A percentile compares a stretch with the other conserved stretches of the same genome.
These are phyloP conservation scores for Berghia stephanieae DNA, from an alignment of 1,140 invertebrate genomes.

Conservation along the genomic window DNA sequence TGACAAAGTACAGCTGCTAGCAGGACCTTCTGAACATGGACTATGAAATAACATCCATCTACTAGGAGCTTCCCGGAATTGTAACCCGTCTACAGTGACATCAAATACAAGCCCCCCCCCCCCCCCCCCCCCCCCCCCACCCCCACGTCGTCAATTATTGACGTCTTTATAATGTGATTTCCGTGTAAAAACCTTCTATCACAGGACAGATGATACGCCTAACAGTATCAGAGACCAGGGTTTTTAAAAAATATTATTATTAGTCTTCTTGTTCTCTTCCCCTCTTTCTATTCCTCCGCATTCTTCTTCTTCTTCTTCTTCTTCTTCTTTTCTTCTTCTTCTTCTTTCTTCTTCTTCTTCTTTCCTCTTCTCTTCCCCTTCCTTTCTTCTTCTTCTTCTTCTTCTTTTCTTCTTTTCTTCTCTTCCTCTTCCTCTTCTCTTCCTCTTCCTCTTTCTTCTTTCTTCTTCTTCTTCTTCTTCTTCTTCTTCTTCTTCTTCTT, in stretches of 20 bases:
- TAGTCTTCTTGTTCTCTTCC: background rate
- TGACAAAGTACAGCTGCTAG: too few species aligned
- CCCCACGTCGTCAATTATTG: too few species aligned
- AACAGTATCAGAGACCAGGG: background rate
- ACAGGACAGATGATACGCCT: too few species aligned
- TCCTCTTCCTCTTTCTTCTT: conserved; percentile 2
- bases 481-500: background rate
- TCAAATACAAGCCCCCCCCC: too few species aligned
- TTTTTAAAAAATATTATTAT: background rate
- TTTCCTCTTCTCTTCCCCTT: too few species aligned
- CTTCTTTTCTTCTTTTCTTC: background rate
- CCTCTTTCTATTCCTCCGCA: background rate
- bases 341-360: conserved; percentile 1
- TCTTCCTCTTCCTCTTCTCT: background rate
- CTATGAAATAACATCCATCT: too few species aligned
- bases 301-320: conserved; percentile 1
- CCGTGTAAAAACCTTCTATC: too few species aligned
- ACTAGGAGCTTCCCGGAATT: too few species aligned
- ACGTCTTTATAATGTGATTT: too few species aligned
- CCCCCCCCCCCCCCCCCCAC: too few species aligned
- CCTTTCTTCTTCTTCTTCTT: conserved; percentile 2
- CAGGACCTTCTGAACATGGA: too few species aligned
- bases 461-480: background rate
- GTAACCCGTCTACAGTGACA: too few species aligned
- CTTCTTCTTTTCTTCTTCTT: conserved; percentile 1